Base-by-base conservation (phyloP, 2,888 invertebrate genomes). In the Ligdia adustata region DNA sequence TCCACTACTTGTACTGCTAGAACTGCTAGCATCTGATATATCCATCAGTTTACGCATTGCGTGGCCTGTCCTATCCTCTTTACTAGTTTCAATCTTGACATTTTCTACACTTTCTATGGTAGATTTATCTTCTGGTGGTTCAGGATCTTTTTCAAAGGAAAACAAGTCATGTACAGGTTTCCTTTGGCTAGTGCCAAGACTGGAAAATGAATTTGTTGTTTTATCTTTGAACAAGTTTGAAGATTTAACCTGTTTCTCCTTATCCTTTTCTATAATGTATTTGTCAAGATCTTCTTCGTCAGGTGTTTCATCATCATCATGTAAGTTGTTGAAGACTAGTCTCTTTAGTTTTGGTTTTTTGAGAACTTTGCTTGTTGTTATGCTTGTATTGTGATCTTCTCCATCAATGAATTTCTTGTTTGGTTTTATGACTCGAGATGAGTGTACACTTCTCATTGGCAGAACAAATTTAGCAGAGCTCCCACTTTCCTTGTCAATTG, bases 371-470 rank as follows among this genome's bases (percentile, higher is more conserved):
- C 79, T 75, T 42, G 85, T 67, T 37, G 72, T 61, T 52, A 79
- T 58, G 46, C 62, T 74, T 37, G 79, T 74, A 40, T 79, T 62
- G 28, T 80, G 83, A 67, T 92, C 93, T 54, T 93, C 92, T 50
- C 92, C 92, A 69, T 95, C 95, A 42, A 96, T 92, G 68, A 97
- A 95, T 58, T 95, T 92, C 82, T 96, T 97, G 71, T 96, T 97
- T 26, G 97, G 97, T 76, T 96, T 97, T 40, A 97, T 97, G 28
- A 96, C 95, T 58, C 97, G 91, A 3, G 96, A 96, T 27, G 97
- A 97, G 76, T 96, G 95, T 9, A 93, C 95, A 89, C 96, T 97
- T 64, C 95, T 92, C 32, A 94, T 92, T 9, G 97, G 97, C 52
- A 97, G 82, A 18, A 95, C 93, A 89, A 96, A 96, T 75, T 93